Evolutionary conservation across 2,888 invertebrate species (phyloP), one percentile per base, ranked within the genome.

Genomic region (Ochropacha duplaris): DNA sequence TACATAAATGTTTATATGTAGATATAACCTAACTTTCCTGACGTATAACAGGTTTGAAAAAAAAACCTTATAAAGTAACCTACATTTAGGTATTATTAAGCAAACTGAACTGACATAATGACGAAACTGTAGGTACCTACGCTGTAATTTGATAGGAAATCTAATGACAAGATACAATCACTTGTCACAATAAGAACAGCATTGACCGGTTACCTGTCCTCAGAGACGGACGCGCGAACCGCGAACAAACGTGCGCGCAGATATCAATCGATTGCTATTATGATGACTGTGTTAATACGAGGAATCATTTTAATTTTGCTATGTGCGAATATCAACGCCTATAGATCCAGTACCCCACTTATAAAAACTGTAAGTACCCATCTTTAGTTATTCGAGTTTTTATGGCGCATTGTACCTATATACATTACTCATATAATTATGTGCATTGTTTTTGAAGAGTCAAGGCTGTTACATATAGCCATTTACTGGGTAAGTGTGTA

Each of bases 311-410:
- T 77, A 14, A 55, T 64, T 16, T 44, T 72, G 50, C 19, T 78
- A 22, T 31, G 72, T 22, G 64, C 64, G 6, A 57, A 61, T 22
- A 64, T 75, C 57, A 68, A 65, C 19, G 81, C 78, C 1, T 82
- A 71, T 56, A 78, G 77, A 59, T 59, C 81, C 2, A 68, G 76
- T 8, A 74, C 83, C 14, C 90, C 90, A 34, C 73, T 91, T 9
- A 90, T 91, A 66, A 90, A 86, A 74, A 89, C 84, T 64, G 90
- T 90, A 78, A 88, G 89, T 88, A 44, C 34, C 8, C 14, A 5
- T 9, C 44, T 2, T 3, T 12, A 31, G 31, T 36, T 36, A 36
- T n/a, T 19, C 9, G 14, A 2, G 6, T n/a, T 3, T 2, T 39
- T n/a, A 36, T 39, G 1, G 12, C 4, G 5, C n/a, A n/a, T n/a